phyloP scores from a whole-genome alignment of 2,113 vertebrate species.

The Pachypanchax playfairii region DNA sequence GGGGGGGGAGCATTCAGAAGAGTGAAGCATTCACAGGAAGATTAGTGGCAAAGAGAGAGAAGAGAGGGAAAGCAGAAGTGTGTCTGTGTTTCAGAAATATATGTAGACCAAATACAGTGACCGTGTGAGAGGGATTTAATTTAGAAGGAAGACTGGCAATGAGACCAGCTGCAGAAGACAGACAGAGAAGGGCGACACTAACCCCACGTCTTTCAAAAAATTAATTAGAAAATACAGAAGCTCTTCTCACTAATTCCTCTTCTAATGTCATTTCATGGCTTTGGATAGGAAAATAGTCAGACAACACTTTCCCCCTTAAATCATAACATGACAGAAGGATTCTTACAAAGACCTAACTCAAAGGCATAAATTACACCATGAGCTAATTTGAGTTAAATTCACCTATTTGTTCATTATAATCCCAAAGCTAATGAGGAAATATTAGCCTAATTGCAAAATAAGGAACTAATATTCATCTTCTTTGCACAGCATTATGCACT shows the following conservation, averaged over 20 bases:
- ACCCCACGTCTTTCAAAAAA: slow-evolving; percentile 69
- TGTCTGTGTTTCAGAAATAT: slow-evolving; percentile 31
- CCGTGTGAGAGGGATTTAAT: slow-evolving; percentile 54
- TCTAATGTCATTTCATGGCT: slow-evolving; percentile 71
- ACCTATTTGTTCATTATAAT: slow-evolving; percentile 77
- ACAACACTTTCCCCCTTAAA: slow-evolving; percentile 49
- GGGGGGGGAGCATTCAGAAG: slow-evolving; percentile 43
- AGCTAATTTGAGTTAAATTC: slow-evolving; percentile 79
- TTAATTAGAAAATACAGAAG: slow-evolving; percentile 73
- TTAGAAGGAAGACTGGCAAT: slow-evolving; percentile 57
- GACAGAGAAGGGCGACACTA: slow-evolving; percentile 44
- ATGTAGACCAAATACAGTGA: slow-evolving; percentile 27
- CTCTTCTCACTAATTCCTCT: slow-evolving; percentile 62
- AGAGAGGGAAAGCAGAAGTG: slow-evolving; percentile 26
- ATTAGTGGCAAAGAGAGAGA: slow-evolving; percentile 59
- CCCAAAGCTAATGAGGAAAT: slow-evolving; percentile 75
- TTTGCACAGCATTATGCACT: slow-evolving; percentile 49
- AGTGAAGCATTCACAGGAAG: slow-evolving; percentile 71
- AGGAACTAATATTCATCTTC: slow-evolving; percentile 73
- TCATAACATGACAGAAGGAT: slow-evolving; percentile 62
- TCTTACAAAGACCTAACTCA: slow-evolving; percentile 54
- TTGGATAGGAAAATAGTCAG: slow-evolving; percentile 62
- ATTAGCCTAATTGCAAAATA: slow-evolving; percentile 78
- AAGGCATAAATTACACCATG: slow-evolving; percentile 58
- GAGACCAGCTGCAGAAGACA: slow-evolving; percentile 59